Percentiles rank a stretch among this genome's conserved stretches.
phyloP scores from a whole-genome alignment of 1,140 invertebrate species.

The Pseudachorutes palmiensis region DNA sequence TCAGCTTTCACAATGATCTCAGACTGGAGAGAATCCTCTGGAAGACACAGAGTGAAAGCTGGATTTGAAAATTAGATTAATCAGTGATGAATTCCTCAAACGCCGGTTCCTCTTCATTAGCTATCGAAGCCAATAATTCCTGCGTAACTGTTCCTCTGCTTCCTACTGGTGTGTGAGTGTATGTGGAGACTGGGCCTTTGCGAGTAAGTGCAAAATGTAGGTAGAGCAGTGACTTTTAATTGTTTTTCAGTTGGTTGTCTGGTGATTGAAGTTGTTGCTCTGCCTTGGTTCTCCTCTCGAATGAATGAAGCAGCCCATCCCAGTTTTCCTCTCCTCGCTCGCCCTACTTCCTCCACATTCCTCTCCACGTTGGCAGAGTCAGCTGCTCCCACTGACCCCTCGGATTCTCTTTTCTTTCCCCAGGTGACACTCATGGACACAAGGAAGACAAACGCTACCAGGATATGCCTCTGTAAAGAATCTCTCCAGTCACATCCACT shows the following conservation, averaged over 20 bases:
- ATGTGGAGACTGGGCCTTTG: too few relatives aligned
- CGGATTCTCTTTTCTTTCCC: neutral
- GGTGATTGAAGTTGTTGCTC: neutral
- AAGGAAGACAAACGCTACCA: conserved; percentile 22
- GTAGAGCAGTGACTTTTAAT: too few relatives aligned
- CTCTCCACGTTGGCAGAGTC: conserved; percentile 2
- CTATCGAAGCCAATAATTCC: too few relatives aligned
- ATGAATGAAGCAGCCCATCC: neutral
- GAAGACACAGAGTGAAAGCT: conserved; percentile 11
- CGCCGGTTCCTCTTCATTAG: neutral
- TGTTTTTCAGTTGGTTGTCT: too few relatives aligned
- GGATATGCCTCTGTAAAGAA: conserved; percentile 40
- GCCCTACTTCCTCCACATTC: conserved; percentile 9
- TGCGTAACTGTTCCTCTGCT: too few relatives aligned
- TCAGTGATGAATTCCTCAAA: neutral
- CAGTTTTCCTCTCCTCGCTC: conserved; percentile 6
- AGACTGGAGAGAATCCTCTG: neutral
- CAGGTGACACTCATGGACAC: conserved; percentile 35
- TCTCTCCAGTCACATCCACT: conserved; percentile 28
- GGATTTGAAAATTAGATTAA: conserved; percentile 7
- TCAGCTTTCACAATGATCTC: conserved; percentile 13
- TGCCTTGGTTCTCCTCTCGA: neutral
- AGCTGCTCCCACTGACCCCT: neutral
- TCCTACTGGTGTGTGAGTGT: too few relatives aligned
- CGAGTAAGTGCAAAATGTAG: too few relatives aligned